These are phyloP conservation scores for Pristionchus arcanus DNA, from an alignment of 2,888 invertebrate species.

Conservation along the genomic window DNA sequence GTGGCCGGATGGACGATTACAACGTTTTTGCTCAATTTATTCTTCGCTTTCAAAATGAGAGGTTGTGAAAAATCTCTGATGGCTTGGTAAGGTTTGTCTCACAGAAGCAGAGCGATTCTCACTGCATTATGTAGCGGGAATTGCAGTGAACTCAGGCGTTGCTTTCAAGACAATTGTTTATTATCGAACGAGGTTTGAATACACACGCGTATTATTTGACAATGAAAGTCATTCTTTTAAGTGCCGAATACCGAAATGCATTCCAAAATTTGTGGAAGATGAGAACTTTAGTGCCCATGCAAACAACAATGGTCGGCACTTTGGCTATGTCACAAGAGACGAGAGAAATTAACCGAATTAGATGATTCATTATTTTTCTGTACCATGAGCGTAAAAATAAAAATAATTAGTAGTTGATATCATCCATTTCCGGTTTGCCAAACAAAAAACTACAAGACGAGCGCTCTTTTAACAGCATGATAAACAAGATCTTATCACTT, in stretches of 20 bases:
- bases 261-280: not conserved
- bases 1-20: slow-evolving; percentile 17
- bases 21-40: not conserved
- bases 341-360: not conserved
- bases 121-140: not conserved
- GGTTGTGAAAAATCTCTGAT: not conserved
- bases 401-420: not conserved
- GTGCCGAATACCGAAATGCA: not conserved
- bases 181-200: not conserved
- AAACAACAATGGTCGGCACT: not conserved
- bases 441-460: no score
- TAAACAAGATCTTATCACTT: no score
- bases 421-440: no score
- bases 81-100: not conserved
- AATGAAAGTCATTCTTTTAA: not conserved
- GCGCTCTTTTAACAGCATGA: no score
- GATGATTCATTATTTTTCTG: not conserved
- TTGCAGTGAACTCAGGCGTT: not conserved
- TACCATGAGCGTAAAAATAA: not conserved
- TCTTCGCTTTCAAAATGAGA: not conserved
- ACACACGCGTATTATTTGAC: not conserved
- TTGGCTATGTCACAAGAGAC: not conserved
- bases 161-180: slow-evolving; percentile 7
- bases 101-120: not conserved
- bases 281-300: not conserved